A percentile compares a stretch with the other conserved stretches of the same genome.
phyloP scores from a whole-genome alignment of 2,888 invertebrate species.

The Hirtodrosophila confusa region DNA sequence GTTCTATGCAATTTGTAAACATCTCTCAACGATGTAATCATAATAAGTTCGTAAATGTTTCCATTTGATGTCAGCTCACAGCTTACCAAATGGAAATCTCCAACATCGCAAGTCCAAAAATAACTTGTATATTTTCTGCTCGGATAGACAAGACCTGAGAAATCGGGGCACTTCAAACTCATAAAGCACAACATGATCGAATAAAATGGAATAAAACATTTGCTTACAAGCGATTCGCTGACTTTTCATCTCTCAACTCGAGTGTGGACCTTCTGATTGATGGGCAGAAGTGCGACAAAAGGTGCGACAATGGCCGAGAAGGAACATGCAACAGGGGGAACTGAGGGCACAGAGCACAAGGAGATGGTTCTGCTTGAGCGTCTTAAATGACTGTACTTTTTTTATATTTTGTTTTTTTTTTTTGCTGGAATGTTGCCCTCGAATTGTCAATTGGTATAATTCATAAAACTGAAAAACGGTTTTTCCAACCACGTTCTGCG shows the following conservation, averaged over 20 bases:
- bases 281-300: slow-evolving; percentile 38
- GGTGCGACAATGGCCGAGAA: slow-evolving; percentile 43
- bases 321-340: slow-evolving; percentile 8
- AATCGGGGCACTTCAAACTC: slow-evolving; percentile 23
- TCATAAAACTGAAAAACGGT: slow-evolving; percentile 62
- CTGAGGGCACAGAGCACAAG: neutral
- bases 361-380: slow-evolving; percentile 11
- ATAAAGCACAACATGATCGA: slow-evolving; percentile 17
- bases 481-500: slow-evolving; percentile 72
- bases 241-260: slow-evolving; percentile 35
- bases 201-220: slow-evolving; percentile 25
- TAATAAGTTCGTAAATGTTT: slow-evolving; percentile 14
- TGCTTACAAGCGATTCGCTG: slow-evolving; percentile 39
- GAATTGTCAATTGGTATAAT: slow-evolving; percentile 73
- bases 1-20: neutral
- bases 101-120: slow-evolving; percentile 2
- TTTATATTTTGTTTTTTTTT: slow-evolving; percentile 8
- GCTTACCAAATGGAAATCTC: slow-evolving; percentile 44
- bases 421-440: slow-evolving; percentile 40
- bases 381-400: slow-evolving; percentile 71
- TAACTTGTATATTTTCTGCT: slow-evolving; percentile 9
- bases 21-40: slow-evolving; percentile 11
- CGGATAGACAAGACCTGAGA: too few relatives aligned
- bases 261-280: slow-evolving; percentile 35
- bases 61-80: slow-evolving; percentile 44